A percentile compares a stretch with the other conserved stretches of the same genome.
phyloP scores from a whole-genome alignment of 92 coral and sea anemone species.

The Porites divaricata region DNA sequence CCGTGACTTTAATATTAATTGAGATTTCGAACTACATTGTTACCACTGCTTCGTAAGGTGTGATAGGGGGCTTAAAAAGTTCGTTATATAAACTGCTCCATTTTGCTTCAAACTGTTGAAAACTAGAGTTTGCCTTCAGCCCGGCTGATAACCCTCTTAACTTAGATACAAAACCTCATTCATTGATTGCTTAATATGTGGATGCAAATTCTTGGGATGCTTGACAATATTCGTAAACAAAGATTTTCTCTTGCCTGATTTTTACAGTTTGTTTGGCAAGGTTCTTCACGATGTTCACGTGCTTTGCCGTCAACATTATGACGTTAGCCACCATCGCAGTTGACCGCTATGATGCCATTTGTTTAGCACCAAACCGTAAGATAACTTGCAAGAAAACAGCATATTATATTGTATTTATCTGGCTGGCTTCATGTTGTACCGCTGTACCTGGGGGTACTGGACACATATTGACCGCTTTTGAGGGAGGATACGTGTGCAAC shows the following conservation, averaged over 20 bases:
- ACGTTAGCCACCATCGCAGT: slow-evolving; percentile 55
- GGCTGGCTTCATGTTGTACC: slow-evolving; percentile 54
- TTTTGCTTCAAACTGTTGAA: too few species aligned
- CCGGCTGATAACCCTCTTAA: too few species aligned
- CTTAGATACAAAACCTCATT: too few species aligned
- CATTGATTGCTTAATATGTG: too few species aligned
- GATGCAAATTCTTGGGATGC: too few species aligned
- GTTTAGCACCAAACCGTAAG: slow-evolving; percentile 46
- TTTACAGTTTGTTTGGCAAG: slow-evolving; percentile 45
- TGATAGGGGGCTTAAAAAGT: too few species aligned
- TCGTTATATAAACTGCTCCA: too few species aligned
- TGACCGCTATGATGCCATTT: slow-evolving; percentile 68
- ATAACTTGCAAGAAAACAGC: slow-evolving; percentile 40
- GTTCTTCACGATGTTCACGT: slow-evolving; percentile 55
- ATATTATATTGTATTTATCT: slow-evolving; percentile 31
- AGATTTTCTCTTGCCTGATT: not conserved
- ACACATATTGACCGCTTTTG: slow-evolving; percentile 33
- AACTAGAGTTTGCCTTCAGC: too few species aligned
- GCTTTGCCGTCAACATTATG: slow-evolving; percentile 60
- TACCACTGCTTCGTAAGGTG: too few species aligned
- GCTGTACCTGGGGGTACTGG: slow-evolving; percentile 51
- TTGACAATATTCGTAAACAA: not conserved
- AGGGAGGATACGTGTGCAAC: slow-evolving; percentile 21
- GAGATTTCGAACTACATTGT: too few species aligned
- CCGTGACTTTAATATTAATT: too few species aligned